A percentile compares a stretch with the other conserved stretches of the same genome.
These are phyloP conservation scores for Hyposoter dolosus DNA, from an alignment of 2,888 invertebrate genomes.

Conservation along the genomic window DNA sequence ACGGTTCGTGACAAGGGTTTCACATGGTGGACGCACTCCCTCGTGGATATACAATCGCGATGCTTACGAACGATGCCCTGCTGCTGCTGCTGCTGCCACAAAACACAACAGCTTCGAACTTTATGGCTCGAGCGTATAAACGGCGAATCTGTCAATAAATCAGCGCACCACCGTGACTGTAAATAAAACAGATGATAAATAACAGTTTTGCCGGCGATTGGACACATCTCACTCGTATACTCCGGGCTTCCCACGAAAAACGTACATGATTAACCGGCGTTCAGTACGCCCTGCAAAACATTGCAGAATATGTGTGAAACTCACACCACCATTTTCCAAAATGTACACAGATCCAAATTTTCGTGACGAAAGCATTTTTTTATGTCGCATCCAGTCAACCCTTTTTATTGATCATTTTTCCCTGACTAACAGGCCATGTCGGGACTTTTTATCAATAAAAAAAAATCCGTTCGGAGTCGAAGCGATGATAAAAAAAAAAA, in stretches of 20 bases:
- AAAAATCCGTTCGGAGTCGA: neutral
- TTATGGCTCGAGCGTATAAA: conserved; percentile 72
- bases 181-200: conserved; percentile 74
- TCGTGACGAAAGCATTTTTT: conserved; percentile 6
- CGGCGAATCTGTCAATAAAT: conserved; percentile 74
- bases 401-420: conserved; percentile 26
- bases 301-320: conserved; percentile 20
- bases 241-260: conserved; percentile 49
- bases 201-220: conserved; percentile 72
- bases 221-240: conserved; percentile 68
- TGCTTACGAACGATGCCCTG: conserved; percentile 31
- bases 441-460: neutral
- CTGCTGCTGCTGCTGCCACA: conserved; percentile 51
- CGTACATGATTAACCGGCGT: conserved; percentile 71
- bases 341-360: neutral
- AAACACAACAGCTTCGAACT: conserved; percentile 69
- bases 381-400: neutral
- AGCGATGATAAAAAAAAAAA: neutral
- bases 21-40: conserved; percentile 39
- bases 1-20: conserved; percentile 62
- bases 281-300: conserved; percentile 65
- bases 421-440: neutral
- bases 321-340: conserved; percentile 8
- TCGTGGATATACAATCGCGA: conserved; percentile 31
- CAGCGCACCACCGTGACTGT: conserved; percentile 71